Evolutionary conservation across 2,888 invertebrate genomes (phyloP), one percentile per base, ranked within the genome.

Genomic region (Caenorhabditis japonica): DNA sequence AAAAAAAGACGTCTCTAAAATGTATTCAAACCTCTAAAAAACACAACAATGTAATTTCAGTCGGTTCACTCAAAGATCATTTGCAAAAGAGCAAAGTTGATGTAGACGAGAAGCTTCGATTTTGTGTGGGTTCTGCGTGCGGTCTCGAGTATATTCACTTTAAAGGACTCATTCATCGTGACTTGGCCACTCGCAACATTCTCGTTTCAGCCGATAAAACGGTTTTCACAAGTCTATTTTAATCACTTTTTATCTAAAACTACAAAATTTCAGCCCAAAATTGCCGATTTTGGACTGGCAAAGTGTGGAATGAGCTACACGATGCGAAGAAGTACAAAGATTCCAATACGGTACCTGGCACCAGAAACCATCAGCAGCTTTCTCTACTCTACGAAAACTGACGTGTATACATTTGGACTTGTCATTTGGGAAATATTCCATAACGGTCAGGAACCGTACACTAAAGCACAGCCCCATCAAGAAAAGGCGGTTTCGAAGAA

Each of bases 61-160:
- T 36, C 33, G 62, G 64, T 0, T 47, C 64, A 4, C 30, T 64
- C 44, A 47, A 49, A 33, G 49, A 49, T 4, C 56, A 64, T n/a
- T 41, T 64, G 12, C 47, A 64, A n/a, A 49, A 64, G 17, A 47
- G 17, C 7, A 33, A 33, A 15, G 49, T 49, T 1, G 21, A 5
- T 8, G 44, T 62, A 4, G 49, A 46, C 10, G 58, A 49, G 5
- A 62, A 62, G 27, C 53, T 68, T n/a, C 36, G 33, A n/a, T 58
- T 62, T 13, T 56, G 58, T 36, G 33, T 71, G 13, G 71, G 68
- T 13, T 59, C 71, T 25, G 23, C 58, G 7, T 55, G 66, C 27
- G 73, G 80, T 12, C 34, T 80, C 27, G 77, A 73, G 39, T 73
- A 73, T 25, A 52, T 73, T 41, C 73, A 73, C 36, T 59, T 47